These are phyloP conservation scores for Dione vanillae DNA, from an alignment of 2,888 invertebrate genomes.

Conservation along the genomic window DNA sequence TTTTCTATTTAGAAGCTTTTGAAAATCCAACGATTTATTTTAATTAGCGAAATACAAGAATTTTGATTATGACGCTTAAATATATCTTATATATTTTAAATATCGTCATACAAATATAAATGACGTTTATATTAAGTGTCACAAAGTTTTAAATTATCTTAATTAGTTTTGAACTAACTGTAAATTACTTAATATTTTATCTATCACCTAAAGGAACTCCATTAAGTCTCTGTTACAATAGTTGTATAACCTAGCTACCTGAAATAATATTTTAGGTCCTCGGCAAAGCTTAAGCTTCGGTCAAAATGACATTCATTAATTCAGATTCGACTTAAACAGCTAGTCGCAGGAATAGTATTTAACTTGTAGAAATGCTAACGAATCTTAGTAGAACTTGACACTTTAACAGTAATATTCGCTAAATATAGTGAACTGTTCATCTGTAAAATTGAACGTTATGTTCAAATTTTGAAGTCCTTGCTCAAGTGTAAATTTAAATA, in stretches of 20 bases:
- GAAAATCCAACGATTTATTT: not conserved
- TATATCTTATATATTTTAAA: no score
- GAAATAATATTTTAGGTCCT: conserved; percentile 20
- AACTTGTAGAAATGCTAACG: conserved; percentile 27
- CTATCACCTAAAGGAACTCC: not conserved
- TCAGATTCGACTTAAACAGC: conserved; percentile 8
- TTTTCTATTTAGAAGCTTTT: not conserved
- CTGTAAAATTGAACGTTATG: not conserved
- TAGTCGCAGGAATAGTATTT: conserved; percentile 22
- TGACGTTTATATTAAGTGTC: no score
- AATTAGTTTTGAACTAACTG: not conserved
- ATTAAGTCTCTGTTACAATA: not conserved
- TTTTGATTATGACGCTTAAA: no score
- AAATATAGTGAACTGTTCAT: not conserved
- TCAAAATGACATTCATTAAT: conserved; percentile 27
- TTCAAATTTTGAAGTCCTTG: not conserved
- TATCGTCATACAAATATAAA: not conserved
- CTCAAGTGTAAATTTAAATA: not conserved
- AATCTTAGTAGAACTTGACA: conserved; percentile 15
- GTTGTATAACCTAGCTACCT: conserved; percentile 11
- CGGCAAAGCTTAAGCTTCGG: conserved; percentile 20
- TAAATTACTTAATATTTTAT: not conserved
- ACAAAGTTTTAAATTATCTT: no score
- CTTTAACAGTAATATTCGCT: not conserved
- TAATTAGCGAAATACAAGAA: not conserved